Percentiles rank a stretch among this genome's conserved stretches.
Evolutionary conservation across 2,888 invertebrate species (phyloP).

Genomic region (Anorthoa munda): DNA sequence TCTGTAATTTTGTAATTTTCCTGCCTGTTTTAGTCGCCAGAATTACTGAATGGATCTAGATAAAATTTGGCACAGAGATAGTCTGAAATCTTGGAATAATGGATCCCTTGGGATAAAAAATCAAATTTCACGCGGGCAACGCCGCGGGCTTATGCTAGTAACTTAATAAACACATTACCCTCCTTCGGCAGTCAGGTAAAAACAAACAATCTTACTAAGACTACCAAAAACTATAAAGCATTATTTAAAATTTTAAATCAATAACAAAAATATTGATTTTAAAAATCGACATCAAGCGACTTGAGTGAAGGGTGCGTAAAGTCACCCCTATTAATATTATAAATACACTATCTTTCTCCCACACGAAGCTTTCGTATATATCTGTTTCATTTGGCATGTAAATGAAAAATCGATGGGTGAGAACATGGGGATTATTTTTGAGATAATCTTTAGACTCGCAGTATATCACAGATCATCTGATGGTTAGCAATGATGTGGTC

Average conservation of each 20-base stretch:
- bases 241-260: slow-evolving; percentile 31
- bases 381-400: slow-evolving; percentile 78
- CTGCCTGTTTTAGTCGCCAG: no score
- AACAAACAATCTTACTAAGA: neutral
- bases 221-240: slow-evolving; percentile 19
- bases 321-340: slow-evolving; percentile 79
- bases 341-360: slow-evolving; percentile 74
- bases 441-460: neutral
- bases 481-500: neutral
- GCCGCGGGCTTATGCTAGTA: no score
- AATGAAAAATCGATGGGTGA: slow-evolving; percentile 82
- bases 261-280: slow-evolving; percentile 60
- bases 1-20: neutral
- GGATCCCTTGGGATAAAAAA: no score
- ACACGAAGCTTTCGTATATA: slow-evolving; percentile 27
- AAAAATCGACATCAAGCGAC: slow-evolving; percentile 60
- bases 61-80: no score
- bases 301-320: slow-evolving; percentile 70
- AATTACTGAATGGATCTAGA: no score
- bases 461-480: neutral
- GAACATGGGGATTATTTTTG: slow-evolving; percentile 44
- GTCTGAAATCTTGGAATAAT: no score
- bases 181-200: no score
- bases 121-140: no score
- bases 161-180: no score